Evolutionary conservation across 1,140 invertebrate genomes (phyloP).

Genomic region (Ceratitis capitata): DNA sequence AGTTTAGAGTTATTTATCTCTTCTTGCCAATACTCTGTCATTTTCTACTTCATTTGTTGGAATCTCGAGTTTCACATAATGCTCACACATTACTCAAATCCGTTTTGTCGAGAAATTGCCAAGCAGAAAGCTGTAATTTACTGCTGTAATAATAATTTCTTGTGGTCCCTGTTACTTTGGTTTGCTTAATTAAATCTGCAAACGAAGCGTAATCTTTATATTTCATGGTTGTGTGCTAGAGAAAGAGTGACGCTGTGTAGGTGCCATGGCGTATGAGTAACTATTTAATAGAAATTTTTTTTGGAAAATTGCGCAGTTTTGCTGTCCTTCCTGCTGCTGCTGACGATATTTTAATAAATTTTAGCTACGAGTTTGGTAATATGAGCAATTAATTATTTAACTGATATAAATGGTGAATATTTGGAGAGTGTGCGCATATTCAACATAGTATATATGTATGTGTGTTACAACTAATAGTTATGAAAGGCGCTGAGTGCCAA

Average conservation of each 20-base stretch:
- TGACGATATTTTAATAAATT: not conserved
- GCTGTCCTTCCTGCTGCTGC: not conserved
- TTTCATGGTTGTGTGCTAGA: too few species aligned
- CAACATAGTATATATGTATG: too few species aligned
- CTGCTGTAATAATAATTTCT: not conserved
- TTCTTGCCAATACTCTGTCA: not conserved
- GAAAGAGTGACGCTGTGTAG: too few species aligned
- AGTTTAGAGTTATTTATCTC: not conserved
- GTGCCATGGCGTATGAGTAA: not conserved
- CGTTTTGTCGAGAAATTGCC: not conserved
- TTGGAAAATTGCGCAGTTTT: too few species aligned
- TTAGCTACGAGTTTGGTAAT: not conserved
- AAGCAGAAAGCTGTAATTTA: not conserved
- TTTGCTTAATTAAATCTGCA: not conserved
- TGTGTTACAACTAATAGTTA: too few species aligned
- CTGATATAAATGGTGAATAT: too few species aligned
- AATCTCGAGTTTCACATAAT: not conserved
- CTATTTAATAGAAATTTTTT: not conserved
- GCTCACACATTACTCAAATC: not conserved
- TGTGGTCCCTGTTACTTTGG: not conserved
- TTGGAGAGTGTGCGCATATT: too few species aligned
- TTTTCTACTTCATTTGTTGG: not conserved
- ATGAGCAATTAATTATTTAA: not conserved
- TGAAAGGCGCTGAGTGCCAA: too few species aligned
- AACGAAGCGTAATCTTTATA: too few species aligned